Conservation (phyloP, 2,797 vertebrate species). For the Leptoclinus maculatus region DNA sequence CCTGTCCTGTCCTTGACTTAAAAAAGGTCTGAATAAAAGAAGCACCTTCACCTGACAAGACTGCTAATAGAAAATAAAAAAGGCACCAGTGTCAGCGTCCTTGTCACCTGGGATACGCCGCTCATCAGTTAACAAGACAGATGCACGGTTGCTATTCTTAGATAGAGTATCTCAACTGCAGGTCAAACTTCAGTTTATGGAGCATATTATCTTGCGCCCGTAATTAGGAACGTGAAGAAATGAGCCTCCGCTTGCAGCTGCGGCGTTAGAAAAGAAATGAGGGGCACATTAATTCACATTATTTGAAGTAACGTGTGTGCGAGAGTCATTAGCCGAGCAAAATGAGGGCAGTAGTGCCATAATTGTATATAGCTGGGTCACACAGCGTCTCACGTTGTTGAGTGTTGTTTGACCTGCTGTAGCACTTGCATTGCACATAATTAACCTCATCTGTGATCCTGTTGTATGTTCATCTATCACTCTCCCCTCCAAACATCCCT, state of each 20-base stretch:
- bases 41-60: constrained; percentile 79
- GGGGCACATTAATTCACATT: constrained; percentile 57
- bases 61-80: constrained; percentile 69
- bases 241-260: constrained; percentile 37
- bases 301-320: constrained; percentile 53
- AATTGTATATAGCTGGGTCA: constrained; percentile 51
- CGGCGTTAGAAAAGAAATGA: constrained; percentile 52
- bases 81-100: constrained; percentile 66
- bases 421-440: constrained; percentile 53
- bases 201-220: constrained; percentile 43
- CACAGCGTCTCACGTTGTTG: constrained; percentile 30
- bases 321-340: constrained; percentile 66
- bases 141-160: constrained; percentile 39
- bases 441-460: constrained; percentile 62
- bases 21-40: constrained; percentile 76
- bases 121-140: constrained; percentile 64
- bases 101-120: constrained; percentile 58
- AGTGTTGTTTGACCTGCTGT: constrained; percentile 56
- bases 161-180: constrained; percentile 18
- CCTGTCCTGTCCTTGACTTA: constrained; percentile 77
- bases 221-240: constrained; percentile 54
- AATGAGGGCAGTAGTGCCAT: constrained; percentile 64
- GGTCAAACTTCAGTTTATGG: constrained; percentile 61
- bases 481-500: constrained; percentile 13
- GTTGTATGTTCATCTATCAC: constrained; percentile 48